Percentiles rank a stretch among this genome's conserved stretches.
phyloP scores from a whole-genome alignment of 2,888 invertebrate species.

The Latheticus oryzae region DNA sequence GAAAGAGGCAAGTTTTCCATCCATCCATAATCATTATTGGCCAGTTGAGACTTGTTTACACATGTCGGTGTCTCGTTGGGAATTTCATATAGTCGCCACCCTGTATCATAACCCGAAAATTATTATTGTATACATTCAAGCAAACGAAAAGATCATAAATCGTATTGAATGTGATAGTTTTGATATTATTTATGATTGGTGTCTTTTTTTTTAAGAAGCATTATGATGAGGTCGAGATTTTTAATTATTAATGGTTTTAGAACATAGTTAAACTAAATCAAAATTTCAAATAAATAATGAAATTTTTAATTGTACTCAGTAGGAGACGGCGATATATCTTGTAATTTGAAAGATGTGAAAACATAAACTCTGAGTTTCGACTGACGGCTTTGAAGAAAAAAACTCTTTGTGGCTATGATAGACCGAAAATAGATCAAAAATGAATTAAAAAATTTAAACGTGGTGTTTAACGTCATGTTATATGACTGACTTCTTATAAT shows the following conservation, averaged over 20 bases:
- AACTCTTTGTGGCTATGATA: too few species aligned
- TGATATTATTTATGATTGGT: constrained; percentile 20
- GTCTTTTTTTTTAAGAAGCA: constrained; percentile 26
- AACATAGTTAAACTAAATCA: constrained; percentile 46
- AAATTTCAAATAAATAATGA: constrained; percentile 50
- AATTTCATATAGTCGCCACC: constrained; percentile 18
- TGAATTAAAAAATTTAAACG: too few species aligned
- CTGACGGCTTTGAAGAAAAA: constrained; percentile 39
- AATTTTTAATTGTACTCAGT: constrained; percentile 52
- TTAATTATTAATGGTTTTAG: constrained; percentile 37
- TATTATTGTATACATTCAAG: neutral
- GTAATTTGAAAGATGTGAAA: constrained; percentile 35
- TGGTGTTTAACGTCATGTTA: too few species aligned
- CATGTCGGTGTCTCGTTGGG: constrained; percentile 4
- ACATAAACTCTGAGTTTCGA: constrained; percentile 34
- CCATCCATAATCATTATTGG: constrained; percentile 12
- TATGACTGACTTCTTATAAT: too few species aligned
- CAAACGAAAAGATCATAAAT: constrained; percentile 21
- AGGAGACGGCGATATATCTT: constrained; percentile 50
- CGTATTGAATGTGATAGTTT: constrained; percentile 1
- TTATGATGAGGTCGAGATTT: constrained; percentile 25
- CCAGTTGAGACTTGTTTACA: constrained; percentile 16
- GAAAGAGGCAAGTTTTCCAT: constrained; percentile 1
- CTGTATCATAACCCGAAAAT: neutral
- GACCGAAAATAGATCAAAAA: too few species aligned